phyloP scores from a whole-genome alignment of 2,113 vertebrate genomes.

The Hystrix brachyura region DNA sequence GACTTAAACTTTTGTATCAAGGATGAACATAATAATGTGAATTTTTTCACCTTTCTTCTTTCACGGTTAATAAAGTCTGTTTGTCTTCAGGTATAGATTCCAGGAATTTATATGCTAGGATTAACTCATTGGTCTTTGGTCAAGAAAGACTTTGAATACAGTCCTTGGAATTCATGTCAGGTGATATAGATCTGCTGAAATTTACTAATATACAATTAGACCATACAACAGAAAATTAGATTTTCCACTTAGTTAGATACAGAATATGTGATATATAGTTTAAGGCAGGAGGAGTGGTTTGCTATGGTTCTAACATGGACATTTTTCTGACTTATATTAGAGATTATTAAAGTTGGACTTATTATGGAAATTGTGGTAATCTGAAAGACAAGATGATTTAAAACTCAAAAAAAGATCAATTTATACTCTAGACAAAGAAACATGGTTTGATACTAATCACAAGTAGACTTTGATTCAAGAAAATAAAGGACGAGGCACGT shows the following conservation, averaged over 20 bases:
- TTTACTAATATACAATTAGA: not conserved
- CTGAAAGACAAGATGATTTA: not conserved
- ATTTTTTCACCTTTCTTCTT: not conserved
- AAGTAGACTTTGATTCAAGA: not conserved
- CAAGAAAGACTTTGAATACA: not conserved
- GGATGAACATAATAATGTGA: not conserved
- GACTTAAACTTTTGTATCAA: not conserved
- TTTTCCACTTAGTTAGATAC: not conserved
- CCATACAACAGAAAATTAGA: not conserved
- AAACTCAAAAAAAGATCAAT: not conserved
- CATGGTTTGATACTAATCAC: not conserved
- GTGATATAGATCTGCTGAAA: not conserved
- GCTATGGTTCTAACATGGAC: not conserved
- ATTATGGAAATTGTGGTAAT: conserved; percentile 15
- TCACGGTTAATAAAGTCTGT: not conserved
- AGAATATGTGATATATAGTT: not conserved
- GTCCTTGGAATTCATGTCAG: not conserved
- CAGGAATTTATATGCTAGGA: not conserved
- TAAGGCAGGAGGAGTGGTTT: not conserved
- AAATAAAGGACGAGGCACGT: not conserved
- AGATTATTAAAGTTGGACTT: not conserved
- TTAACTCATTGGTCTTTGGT: not conserved
- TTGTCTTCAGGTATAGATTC: not conserved
- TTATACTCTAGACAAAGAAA: not conserved
- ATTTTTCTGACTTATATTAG: not conserved